These are phyloP conservation scores for Nymphalis polychloros DNA, from an alignment of 2,888 invertebrate genomes.

Conservation along the genomic window DNA sequence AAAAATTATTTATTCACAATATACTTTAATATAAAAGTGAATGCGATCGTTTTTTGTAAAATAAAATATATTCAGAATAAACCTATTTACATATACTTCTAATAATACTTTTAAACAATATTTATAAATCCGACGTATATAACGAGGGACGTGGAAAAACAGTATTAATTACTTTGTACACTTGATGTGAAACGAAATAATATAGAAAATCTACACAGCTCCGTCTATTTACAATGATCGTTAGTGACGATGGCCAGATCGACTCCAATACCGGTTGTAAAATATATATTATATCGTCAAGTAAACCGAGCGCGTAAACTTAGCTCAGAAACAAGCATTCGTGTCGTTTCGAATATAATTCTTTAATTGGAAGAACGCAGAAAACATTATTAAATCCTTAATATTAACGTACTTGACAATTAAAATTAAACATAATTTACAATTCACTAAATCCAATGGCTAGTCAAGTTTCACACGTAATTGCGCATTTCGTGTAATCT, in stretches of 20 bases:
- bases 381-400: slow-evolving; percentile 27
- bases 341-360: background rate
- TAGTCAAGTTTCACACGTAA: slow-evolving; percentile 57
- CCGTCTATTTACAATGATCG: slow-evolving; percentile 69
- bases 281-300: slow-evolving; percentile 10
- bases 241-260: slow-evolving; percentile 69
- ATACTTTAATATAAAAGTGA: slow-evolving; percentile 34
- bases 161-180: slow-evolving; percentile 77
- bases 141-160: slow-evolving; percentile 64
- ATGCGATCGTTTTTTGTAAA: slow-evolving; percentile 49
- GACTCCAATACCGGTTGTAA: slow-evolving; percentile 44
- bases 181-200: slow-evolving; percentile 67
- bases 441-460: slow-evolving; percentile 61
- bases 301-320: background rate
- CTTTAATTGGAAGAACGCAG: slow-evolving; percentile 33
- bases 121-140: slow-evolving; percentile 66
- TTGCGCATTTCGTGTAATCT: slow-evolving; percentile 53
- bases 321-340: background rate
- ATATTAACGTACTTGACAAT: slow-evolving; percentile 21
- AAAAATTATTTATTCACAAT: slow-evolving; percentile 29
- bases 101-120: slow-evolving; percentile 81
- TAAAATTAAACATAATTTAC: slow-evolving; percentile 46
- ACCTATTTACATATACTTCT: slow-evolving; percentile 77
- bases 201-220: slow-evolving; percentile 79
- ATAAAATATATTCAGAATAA: slow-evolving; percentile 67